phyloP scores from a whole-genome alignment of 2,113 vertebrate genomes.

The Pteropus alecto region DNA sequence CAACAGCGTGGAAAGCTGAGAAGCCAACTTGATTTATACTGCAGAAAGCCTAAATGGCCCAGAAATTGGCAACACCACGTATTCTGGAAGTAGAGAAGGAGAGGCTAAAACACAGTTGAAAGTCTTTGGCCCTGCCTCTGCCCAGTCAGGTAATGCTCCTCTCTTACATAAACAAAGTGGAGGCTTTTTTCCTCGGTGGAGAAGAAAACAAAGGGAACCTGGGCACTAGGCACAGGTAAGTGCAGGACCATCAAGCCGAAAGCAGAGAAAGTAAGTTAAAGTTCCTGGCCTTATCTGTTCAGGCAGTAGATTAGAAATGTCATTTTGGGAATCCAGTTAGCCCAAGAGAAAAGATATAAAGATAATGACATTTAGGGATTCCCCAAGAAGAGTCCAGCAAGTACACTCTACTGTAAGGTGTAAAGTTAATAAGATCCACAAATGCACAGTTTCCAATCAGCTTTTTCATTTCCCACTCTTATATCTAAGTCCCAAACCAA shows the following conservation, averaged over 20 bases:
- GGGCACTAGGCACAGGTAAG: neutral
- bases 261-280: neutral
- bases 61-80: neutral
- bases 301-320: neutral
- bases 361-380: neutral
- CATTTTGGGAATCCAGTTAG: neutral
- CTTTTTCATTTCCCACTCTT: neutral
- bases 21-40: neutral
- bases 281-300: neutral
- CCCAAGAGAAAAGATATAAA: neutral
- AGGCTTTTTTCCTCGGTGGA: neutral
- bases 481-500: neutral
- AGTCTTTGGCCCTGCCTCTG: neutral
- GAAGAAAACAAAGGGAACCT: neutral
- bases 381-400: neutral
- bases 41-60: neutral
- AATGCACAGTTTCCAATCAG: neutral
- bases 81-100: neutral
- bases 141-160: neutral
- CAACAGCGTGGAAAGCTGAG: slow-evolving; percentile 14
- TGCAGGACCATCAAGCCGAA: neutral
- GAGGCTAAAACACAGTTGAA: neutral
- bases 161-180: neutral
- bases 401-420: neutral
- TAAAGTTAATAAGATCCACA: neutral